Base-by-base conservation (phyloP, 2,888 invertebrate genomes). In the Limenitis camilla region DNA sequence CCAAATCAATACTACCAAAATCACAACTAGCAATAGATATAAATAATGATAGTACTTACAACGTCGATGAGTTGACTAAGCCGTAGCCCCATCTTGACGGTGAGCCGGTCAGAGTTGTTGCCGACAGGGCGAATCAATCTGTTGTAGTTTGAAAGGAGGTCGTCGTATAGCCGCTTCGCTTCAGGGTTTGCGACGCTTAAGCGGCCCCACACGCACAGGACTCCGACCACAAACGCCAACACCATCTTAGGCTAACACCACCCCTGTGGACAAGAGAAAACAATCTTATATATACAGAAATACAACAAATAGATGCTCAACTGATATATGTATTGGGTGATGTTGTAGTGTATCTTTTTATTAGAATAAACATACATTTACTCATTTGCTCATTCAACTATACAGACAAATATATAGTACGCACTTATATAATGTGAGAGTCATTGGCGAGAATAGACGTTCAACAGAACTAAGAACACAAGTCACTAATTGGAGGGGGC, bases 161-260 rank as follows among this genome's bases (percentile, higher is more conserved):
- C 97, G 91, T 98, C 97, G 90, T 96, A 97, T 69, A 97, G 93
- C 82, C 96, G 92, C 89, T 96, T 95, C 72, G 96, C 95, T 81
- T 96, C 96, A 80, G 95, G 95, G 90, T 96, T 97, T 85, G 93
- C 94, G 89, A 89, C 89, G 88, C 90, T 92, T 81, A 91, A 89
- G 89, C 91, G 92, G 89, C 92, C 90, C 89, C 92, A 92, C 91
- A 92, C 92, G 92, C 92, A 90, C 90, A 93, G 88, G 81, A 91
- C 88, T 89, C 90, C 89, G 86, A 91, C 90, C 86, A 91, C 88
- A 84, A 91, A 88, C 90, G 90, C 90, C 90, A 91, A 92, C 90
- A 92, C 92, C 92, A 92, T 92, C 92, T 92, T 93, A 92, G 92
- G 92, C 92, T 92, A 92, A 91, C 91, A 93, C 92, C 92, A 91